phyloP scores from a whole-genome alignment of 2,113 vertebrate genomes.

The Trichechus manatus region DNA sequence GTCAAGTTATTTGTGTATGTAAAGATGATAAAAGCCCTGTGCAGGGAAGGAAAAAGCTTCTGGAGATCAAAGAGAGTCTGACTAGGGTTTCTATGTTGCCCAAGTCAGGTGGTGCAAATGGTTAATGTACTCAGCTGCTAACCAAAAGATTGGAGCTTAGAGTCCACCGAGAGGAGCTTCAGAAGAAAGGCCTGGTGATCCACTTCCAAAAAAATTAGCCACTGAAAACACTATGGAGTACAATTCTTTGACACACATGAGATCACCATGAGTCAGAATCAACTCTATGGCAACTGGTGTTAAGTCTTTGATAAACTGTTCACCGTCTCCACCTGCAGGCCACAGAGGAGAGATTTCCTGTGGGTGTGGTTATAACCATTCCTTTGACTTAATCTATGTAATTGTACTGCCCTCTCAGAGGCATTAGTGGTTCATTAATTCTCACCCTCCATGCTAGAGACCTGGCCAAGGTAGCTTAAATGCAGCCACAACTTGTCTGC shows the following conservation, averaged over 20 bases:
- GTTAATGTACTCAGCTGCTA: too few relatives aligned
- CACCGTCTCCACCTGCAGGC: background rate
- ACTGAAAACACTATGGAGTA: too few relatives aligned
- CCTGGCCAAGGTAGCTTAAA: background rate
- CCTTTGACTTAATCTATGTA: background rate
- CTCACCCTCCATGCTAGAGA: background rate
- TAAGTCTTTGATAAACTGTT: background rate
- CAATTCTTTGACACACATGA: too few relatives aligned
- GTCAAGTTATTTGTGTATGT: background rate
- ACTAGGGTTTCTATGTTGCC: background rate
- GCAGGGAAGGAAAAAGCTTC: background rate
- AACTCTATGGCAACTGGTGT: too few relatives aligned
- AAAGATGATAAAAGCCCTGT: background rate
- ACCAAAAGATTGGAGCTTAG: too few relatives aligned
- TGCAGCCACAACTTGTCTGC: background rate
- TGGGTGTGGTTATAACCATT: background rate
- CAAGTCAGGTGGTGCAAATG: too few relatives aligned
- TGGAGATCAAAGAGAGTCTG: background rate
- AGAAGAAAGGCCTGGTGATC: too few relatives aligned
- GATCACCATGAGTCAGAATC: too few relatives aligned
- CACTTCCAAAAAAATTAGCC: too few relatives aligned
- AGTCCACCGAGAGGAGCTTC: too few relatives aligned
- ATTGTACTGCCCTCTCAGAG: background rate
- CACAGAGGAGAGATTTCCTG: too few relatives aligned
- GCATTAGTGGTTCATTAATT: background rate